These are phyloP conservation scores for Lytechinus variegatus DNA, from an alignment of 35 echinoderm and acorn worm species.

Conservation along the genomic window DNA sequence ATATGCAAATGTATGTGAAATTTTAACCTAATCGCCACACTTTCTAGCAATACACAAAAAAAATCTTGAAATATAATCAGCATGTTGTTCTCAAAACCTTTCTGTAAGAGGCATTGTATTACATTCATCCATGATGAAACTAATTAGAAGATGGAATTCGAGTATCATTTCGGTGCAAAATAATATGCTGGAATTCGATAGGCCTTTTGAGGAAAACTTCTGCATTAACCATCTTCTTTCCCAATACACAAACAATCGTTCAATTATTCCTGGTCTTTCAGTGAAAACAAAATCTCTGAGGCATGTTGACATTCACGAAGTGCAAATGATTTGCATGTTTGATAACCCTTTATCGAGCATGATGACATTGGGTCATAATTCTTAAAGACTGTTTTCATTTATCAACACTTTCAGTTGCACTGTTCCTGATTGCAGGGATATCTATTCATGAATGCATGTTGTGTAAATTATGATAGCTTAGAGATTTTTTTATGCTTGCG, in stretches of 20 bases:
- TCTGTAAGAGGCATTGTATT: not conserved
- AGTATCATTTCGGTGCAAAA: not conserved
- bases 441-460: not conserved
- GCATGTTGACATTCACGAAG: slow-evolving; percentile 10
- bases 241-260: not conserved
- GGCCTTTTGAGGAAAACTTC: not conserved
- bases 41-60: not conserved
- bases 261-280: not conserved
- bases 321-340: not conserved
- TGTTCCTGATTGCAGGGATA: not conserved
- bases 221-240: not conserved
- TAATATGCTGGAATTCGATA: not conserved
- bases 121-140: not conserved
- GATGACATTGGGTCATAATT: not conserved
- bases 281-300: not conserved
- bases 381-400: not conserved
- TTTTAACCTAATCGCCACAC: not conserved
- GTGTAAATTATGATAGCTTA: not conserved
- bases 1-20: not conserved
- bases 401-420: not conserved
- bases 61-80: slow-evolving; percentile 4
- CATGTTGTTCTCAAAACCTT: not conserved
- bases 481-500: not conserved
- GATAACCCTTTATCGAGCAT: not conserved
- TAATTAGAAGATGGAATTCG: not conserved